These are phyloP conservation scores for Boloria selene DNA, from an alignment of 2,888 invertebrate species.

Conservation along the genomic window DNA sequence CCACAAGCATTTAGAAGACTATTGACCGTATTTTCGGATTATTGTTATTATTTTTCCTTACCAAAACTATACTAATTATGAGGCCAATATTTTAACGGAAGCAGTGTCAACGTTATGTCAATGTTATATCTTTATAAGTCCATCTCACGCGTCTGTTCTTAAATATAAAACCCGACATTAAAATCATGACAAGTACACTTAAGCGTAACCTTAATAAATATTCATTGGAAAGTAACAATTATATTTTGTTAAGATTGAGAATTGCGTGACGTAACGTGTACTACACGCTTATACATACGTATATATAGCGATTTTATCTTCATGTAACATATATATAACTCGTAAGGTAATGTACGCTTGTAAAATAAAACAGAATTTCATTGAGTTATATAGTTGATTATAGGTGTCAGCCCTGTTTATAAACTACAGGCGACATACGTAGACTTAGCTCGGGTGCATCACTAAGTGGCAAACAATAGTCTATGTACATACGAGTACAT, in stretches of 20 bases:
- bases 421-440: too few species aligned
- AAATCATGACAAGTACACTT: constrained; percentile 27
- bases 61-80: constrained; percentile 3
- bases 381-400: too few species aligned
- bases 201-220: constrained; percentile 29
- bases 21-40: too few species aligned
- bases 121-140: constrained; percentile 19
- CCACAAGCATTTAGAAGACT: too few species aligned
- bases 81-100: constrained; percentile 18
- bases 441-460: too few species aligned
- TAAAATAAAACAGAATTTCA: too few species aligned
- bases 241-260: constrained; percentile 18
- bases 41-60: not conserved
- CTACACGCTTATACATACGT: not conserved
- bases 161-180: constrained; percentile 26
- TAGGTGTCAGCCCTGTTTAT: too few species aligned
- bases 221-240: constrained; percentile 29
- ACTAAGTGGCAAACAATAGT: too few species aligned
- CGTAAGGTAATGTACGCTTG: too few species aligned
- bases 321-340: too few species aligned
- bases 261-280: constrained; percentile 10
- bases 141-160: constrained; percentile 23
- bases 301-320: too few species aligned
- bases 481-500: too few species aligned
- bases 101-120: constrained; percentile 28